phyloP scores from a whole-genome alignment of 2,113 vertebrate genomes.

The Dasyurus viverrinus region DNA sequence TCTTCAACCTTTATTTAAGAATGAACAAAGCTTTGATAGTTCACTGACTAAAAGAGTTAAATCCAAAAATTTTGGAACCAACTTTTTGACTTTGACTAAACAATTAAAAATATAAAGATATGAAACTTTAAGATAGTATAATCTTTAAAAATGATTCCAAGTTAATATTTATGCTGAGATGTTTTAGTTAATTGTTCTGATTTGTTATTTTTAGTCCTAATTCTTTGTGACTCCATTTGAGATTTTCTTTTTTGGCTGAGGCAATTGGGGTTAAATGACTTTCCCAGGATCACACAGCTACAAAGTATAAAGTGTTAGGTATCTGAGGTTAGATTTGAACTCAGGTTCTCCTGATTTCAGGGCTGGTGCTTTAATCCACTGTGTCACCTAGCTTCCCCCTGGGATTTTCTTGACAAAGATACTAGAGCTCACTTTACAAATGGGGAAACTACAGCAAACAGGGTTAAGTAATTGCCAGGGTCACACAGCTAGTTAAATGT shows the following conservation, averaged over 20 bases:
- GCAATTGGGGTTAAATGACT: not conserved
- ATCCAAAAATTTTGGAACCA: not conserved
- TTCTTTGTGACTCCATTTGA: not conserved
- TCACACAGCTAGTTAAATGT: too few species aligned
- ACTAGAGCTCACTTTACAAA: too few species aligned
- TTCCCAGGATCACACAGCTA: not conserved
- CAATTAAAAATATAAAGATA: conserved; percentile 29
- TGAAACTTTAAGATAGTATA: conserved; percentile 18
- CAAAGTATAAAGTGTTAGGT: not conserved
- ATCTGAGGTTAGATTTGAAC: not conserved
- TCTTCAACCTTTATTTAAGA: conserved; percentile 2
- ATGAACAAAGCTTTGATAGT: not conserved
- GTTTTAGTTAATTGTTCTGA: conserved; percentile 21
- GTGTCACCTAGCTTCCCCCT: not conserved
- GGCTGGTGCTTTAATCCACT: not conserved
- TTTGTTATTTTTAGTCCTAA: not conserved
- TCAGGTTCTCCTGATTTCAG: not conserved
- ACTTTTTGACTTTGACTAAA: not conserved
- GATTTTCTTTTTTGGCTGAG: not conserved
- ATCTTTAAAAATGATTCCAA: conserved; percentile 13
- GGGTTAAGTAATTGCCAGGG: too few species aligned
- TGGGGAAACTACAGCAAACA: too few species aligned
- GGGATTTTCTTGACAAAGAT: too few species aligned
- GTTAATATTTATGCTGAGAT: conserved; percentile 27
- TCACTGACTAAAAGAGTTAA: conserved; percentile 30